These are phyloP conservation scores for Bergia puertoricense DNA, from an alignment of 92 coral and sea anemone genomes.

Conservation along the genomic window DNA sequence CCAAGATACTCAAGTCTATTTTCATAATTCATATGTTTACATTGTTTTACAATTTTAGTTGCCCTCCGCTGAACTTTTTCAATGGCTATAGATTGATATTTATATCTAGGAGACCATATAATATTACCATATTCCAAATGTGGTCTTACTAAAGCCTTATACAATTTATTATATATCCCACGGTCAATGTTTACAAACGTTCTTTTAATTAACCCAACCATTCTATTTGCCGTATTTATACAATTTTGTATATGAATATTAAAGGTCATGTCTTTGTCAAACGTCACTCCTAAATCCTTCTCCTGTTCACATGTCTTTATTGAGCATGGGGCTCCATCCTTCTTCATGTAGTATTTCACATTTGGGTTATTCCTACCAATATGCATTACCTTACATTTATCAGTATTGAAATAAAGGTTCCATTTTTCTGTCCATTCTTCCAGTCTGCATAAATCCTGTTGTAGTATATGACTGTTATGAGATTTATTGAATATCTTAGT, in stretches of 20 bases:
- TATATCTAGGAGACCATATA: not conserved
- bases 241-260: not conserved
- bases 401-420: not conserved
- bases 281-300: conserved; percentile 31
- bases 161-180: not conserved
- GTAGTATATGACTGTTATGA: not conserved
- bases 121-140: not conserved
- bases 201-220: conserved; percentile 26
- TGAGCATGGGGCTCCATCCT: conserved; percentile 11
- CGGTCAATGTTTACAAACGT: not conserved
- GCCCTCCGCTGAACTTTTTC: conserved; percentile 1
- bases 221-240: conserved; percentile 11
- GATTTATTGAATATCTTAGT: not conserved
- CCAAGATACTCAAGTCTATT: not conserved
- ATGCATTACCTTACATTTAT: too few species aligned
- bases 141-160: not conserved
- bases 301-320: not conserved
- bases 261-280: conserved; percentile 13
- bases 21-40: not conserved
- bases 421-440: not conserved
- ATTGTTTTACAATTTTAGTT: not conserved
- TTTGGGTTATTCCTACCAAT: not conserved
- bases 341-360: not conserved
- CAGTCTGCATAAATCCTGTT: not conserved
- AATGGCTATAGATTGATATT: not conserved